These are phyloP conservation scores for Anguilla megastoma DNA, from an alignment of 2,797 vertebrate species.

Conservation along the genomic window DNA sequence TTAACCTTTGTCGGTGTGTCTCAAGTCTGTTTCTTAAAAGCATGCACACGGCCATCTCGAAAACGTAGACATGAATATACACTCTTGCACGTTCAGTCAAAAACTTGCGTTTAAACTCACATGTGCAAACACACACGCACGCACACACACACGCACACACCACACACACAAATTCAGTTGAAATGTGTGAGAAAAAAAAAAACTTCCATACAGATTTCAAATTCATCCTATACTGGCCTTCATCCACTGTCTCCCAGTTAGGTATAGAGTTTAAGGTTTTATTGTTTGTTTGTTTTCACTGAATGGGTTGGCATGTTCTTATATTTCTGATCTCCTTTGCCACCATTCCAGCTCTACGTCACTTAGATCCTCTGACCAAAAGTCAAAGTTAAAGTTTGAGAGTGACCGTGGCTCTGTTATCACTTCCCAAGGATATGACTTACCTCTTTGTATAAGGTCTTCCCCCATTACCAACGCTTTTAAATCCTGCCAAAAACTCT, in stretches of 20 bases:
- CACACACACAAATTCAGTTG: neutral
- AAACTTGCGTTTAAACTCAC: neutral
- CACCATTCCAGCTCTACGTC: too few relatives aligned
- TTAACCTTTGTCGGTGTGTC: neutral
- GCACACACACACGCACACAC: neutral
- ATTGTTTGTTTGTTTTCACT: too few relatives aligned
- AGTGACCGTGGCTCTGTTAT: too few relatives aligned
- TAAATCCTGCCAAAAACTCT: neutral
- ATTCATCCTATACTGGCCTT: neutral
- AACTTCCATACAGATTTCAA: neutral
- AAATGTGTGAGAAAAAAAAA: neutral
- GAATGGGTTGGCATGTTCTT: too few relatives aligned
- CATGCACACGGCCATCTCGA: neutral
- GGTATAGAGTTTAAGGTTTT: neutral
- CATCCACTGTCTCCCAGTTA: neutral
- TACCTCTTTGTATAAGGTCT: too few relatives aligned
- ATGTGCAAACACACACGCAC: neutral
- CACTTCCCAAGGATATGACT: too few relatives aligned
- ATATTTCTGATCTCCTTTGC: too few relatives aligned
- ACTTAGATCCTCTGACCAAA: too few relatives aligned
- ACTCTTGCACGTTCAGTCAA: neutral
- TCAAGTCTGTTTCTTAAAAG: neutral
- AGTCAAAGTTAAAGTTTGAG: too few relatives aligned
- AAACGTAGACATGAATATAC: neutral
- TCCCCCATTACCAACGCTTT: too few relatives aligned